Evolutionary conservation across 2,797 vertebrate species (phyloP).

Genomic region (Pangasius sanitwongsei): DNA sequence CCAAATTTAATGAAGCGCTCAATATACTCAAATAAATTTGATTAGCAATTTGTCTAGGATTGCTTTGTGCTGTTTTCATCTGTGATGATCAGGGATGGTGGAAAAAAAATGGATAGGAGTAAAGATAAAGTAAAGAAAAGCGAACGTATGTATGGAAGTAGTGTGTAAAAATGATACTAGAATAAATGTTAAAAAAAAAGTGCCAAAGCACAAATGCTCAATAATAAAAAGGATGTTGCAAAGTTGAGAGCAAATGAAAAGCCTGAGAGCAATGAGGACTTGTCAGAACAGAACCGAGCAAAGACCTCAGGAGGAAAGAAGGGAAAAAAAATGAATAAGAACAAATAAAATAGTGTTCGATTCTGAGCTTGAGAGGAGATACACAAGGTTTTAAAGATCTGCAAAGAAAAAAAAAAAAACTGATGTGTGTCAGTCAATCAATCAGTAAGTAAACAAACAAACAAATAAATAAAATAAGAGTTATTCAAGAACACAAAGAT

Average conservation of each 20-base stretch:
- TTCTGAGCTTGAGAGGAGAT: background rate
- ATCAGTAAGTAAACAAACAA: background rate
- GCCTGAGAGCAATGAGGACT: background rate
- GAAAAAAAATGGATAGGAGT: no score
- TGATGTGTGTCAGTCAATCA: background rate
- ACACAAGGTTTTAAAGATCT: no score
- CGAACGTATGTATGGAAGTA: background rate
- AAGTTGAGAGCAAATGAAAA: background rate
- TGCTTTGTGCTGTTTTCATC: background rate
- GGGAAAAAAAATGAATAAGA: background rate
- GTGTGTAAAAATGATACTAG: background rate
- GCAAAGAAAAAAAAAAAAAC: no score
- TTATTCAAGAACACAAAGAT: background rate
- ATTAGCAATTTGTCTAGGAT: background rate
- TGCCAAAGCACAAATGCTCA: background rate
- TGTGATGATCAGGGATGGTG: background rate
- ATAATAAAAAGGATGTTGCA: background rate
- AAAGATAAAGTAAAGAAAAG: no score
- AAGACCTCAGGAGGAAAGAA: background rate
- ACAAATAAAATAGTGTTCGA: background rate
- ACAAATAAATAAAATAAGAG: background rate
- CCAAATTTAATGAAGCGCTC: background rate
- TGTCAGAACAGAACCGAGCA: background rate
- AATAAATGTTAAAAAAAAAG: background rate
- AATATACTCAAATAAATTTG: background rate